phyloP scores from a whole-genome alignment of 2,888 invertebrate species.

The Aspidiotus destructor region DNA sequence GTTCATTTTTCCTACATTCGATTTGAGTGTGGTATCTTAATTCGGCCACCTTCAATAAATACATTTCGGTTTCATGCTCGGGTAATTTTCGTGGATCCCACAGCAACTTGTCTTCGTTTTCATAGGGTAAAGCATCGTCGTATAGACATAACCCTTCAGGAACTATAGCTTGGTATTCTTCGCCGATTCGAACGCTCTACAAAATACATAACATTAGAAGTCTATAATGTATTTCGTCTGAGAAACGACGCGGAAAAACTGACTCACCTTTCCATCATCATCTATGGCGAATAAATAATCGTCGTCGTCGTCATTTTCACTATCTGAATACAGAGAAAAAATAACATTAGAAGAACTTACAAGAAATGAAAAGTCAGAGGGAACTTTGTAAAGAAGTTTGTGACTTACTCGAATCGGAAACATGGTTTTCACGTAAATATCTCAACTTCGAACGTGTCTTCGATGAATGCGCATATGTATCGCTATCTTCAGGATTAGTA shows the following conservation, averaged over 20 bases:
- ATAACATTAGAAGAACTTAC: neutral
- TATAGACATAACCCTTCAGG: constrained; percentile 67
- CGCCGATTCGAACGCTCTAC: constrained; percentile 34
- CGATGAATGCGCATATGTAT: constrained; percentile 19
- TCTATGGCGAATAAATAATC: constrained; percentile 26
- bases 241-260: too few relatives aligned
- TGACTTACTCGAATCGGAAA: constrained; percentile 21
- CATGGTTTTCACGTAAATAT: constrained; percentile 22
- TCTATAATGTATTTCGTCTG: too few relatives aligned
- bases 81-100: constrained; percentile 79
- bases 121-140: constrained; percentile 86
- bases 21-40: constrained; percentile 20
- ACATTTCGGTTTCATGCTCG: constrained; percentile 65
- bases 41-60: constrained; percentile 51
- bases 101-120: constrained; percentile 88
- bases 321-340: neutral
- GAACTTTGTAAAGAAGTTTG: too few relatives aligned
- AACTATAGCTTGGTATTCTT: constrained; percentile 34
- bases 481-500: constrained; percentile 18
- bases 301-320: constrained; percentile 31
- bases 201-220: neutral
- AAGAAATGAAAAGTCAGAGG: neutral
- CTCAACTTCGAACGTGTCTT: constrained; percentile 24
- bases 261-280: constrained; percentile 22
- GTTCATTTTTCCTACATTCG: constrained; percentile 22